A percentile compares a stretch with the other conserved stretches of the same genome.
These are phyloP conservation scores for Pelecanus crispus DNA, from an alignment of 2,113 vertebrate species.

Conservation along the genomic window DNA sequence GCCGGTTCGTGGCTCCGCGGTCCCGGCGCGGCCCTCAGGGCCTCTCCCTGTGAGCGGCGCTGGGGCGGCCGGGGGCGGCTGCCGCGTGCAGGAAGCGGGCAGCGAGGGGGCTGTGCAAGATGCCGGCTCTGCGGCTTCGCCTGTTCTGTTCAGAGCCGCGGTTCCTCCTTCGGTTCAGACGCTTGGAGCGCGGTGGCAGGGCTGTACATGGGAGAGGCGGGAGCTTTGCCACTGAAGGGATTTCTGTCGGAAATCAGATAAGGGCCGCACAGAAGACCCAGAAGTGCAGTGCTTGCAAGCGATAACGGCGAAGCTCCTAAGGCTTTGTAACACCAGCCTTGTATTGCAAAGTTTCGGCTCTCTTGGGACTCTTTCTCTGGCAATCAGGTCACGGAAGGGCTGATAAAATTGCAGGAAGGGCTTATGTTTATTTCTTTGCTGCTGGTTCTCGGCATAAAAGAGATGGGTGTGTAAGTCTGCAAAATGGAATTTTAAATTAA, in stretches of 20 bases:
- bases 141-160: not conserved
- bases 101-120: not conserved
- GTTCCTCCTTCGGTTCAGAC: fast-evolving
- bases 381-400: not conserved
- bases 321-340: not conserved
- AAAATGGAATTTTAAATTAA: not conserved
- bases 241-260: not conserved
- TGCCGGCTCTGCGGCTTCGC: not conserved
- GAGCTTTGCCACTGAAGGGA: not conserved
- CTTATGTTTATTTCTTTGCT: not conserved
- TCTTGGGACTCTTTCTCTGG: not conserved
- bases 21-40: not conserved
- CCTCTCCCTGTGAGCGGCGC: not conserved
- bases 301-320: not conserved
- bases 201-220: not conserved
- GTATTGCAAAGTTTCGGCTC: not conserved
- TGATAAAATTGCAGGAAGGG: not conserved
- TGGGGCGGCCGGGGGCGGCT: not conserved
- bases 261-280: not conserved
- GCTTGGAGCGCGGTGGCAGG: not conserved
- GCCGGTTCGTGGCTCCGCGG: fast-evolving
- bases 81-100: not conserved
- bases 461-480: not conserved
- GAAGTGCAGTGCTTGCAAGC: not conserved
- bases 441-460: not conserved